Conservation (phyloP, 1,140 invertebrate species). For the Aculops lycopersici region DNA sequence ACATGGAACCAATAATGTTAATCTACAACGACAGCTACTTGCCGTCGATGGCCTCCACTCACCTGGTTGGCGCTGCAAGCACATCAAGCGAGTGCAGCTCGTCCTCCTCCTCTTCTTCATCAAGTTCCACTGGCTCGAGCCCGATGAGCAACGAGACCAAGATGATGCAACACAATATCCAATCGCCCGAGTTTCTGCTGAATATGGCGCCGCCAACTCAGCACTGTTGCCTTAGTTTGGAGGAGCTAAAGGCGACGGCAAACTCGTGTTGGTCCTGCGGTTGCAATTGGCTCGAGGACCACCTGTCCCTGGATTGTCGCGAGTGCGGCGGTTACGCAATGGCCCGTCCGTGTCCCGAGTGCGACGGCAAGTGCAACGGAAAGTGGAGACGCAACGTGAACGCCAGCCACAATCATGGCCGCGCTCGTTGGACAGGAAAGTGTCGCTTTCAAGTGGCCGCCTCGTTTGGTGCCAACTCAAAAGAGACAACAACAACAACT, state of each 20-base stretch:
- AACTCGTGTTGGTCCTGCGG: conserved; percentile 24
- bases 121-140: background rate
- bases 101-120: background rate
- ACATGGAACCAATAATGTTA: too few relatives aligned
- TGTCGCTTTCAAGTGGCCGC: background rate
- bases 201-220: background rate
- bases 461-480: too few relatives aligned
- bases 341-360: conserved; percentile 35
- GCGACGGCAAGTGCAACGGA: conserved; percentile 35
- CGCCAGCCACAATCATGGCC: conserved; percentile 15
- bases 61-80: background rate
- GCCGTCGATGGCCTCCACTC: background rate
- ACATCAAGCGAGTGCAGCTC: background rate
- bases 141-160: background rate
- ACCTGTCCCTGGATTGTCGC: conserved; percentile 38
- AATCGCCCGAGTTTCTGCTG: background rate
- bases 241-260: background rate
- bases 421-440: background rate
- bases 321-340: conserved; percentile 50
- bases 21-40: too few relatives aligned
- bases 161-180: background rate
- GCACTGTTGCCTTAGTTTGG: background rate
- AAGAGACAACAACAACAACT: too few relatives aligned
- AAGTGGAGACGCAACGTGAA: conserved; percentile 40
- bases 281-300: conserved; percentile 41